A percentile compares a stretch with the other conserved stretches of the same genome.
Conservation (phyloP, 2,888 invertebrate genomes). For the Platycheirus albimanus region DNA sequence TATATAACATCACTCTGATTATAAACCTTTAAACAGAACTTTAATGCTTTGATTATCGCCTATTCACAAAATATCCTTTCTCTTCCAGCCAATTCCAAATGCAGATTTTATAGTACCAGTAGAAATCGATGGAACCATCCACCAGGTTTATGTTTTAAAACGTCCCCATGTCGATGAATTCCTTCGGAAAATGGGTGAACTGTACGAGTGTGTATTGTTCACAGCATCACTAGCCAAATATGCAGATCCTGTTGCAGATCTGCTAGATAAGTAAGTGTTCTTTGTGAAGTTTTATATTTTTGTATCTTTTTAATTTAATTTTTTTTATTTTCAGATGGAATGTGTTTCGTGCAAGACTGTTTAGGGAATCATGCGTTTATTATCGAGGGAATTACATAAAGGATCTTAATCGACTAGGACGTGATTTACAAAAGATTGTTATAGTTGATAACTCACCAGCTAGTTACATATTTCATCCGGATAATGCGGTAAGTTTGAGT, state of each 20-base stretch:
- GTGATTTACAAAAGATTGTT: slow-evolving; percentile 97
- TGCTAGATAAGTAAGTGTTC: slow-evolving; percentile 89
- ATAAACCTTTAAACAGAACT: not conserved
- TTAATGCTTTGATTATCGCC: not conserved
- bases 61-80: no score
- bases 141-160: slow-evolving; percentile 99
- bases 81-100: slow-evolving; percentile 96
- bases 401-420: slow-evolving; percentile 98
- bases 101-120: slow-evolving; percentile 99
- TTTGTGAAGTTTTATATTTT: not conserved
- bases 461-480: slow-evolving; percentile 99
- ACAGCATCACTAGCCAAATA: slow-evolving; percentile 99
- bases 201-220: slow-evolving; percentile 99
- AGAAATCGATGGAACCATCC: slow-evolving; percentile 99
- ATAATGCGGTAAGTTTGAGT: slow-evolving; percentile 97
- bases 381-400: slow-evolving; percentile 99
- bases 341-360: slow-evolving; percentile 97
- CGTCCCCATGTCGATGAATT: slow-evolving; percentile 99
- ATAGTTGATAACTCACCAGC: slow-evolving; percentile 99
- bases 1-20: not conserved
- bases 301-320: not conserved
- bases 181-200: slow-evolving; percentile 97
- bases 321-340: slow-evolving; percentile 88
- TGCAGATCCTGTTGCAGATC: slow-evolving; percentile 99
- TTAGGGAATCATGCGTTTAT: slow-evolving; percentile 99